These are phyloP conservation scores for Enteromius radiatus DNA, from an alignment of 2,797 vertebrate genomes.

Conservation along the genomic window DNA sequence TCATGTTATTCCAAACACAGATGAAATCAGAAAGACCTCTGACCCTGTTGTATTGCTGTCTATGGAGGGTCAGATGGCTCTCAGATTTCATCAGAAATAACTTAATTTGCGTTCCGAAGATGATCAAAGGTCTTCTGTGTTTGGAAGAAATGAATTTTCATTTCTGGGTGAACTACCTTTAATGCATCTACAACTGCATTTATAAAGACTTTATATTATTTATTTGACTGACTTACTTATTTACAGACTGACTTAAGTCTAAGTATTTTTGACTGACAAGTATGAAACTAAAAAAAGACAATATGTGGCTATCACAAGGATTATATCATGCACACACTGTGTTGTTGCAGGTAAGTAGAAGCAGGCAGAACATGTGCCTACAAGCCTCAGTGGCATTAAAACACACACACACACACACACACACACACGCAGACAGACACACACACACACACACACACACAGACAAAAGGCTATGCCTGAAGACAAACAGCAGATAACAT, in stretches of 20 bases:
- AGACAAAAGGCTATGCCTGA: conserved; percentile 38
- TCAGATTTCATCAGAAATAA: too few species aligned
- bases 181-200: background rate
- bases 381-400: conserved; percentile 20
- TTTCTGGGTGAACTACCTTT: too few species aligned
- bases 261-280: background rate
- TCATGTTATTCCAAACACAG: too few species aligned
- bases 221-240: background rate
- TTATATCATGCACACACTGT: background rate
- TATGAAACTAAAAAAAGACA: background rate
- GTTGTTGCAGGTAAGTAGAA: conserved; percentile 33
- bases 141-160: too few species aligned
- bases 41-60: too few species aligned
- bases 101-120: too few species aligned
- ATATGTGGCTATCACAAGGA: background rate
- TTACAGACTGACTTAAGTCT: background rate
- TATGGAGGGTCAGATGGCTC: too few species aligned
- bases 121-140: too few species aligned
- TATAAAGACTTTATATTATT: background rate
- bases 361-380: conserved; percentile 29
- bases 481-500: conserved; percentile 37
- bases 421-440: conserved; percentile 10
- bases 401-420: background rate
- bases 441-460: background rate
- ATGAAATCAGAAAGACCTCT: too few species aligned